Conservation (phyloP, 2,797 vertebrate species). For the Lutjanus argentimaculatus region DNA sequence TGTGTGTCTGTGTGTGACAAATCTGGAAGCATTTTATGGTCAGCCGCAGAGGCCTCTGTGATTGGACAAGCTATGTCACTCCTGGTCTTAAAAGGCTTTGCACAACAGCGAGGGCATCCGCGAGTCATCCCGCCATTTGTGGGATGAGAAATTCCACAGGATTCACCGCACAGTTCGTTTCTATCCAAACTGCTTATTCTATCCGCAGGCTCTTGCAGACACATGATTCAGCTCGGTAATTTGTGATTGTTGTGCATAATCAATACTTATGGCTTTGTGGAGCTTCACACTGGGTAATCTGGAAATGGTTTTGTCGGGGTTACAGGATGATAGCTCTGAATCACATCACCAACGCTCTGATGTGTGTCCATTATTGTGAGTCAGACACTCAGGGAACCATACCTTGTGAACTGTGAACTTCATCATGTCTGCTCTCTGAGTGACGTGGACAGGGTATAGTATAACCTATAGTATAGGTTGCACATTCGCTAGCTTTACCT, state of each 20-base stretch:
- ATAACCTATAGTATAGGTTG: neutral
- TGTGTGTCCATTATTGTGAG: constrained; percentile 49
- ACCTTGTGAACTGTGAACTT: constrained; percentile 27
- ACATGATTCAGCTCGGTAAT: constrained; percentile 68
- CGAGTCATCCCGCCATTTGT: constrained; percentile 80
- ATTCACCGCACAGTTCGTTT: constrained; percentile 75
- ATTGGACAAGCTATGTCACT: constrained; percentile 86
- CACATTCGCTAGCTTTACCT: neutral
- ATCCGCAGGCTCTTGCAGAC: constrained; percentile 67
- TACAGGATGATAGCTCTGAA: constrained; percentile 49
- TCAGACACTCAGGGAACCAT: constrained; percentile 4
- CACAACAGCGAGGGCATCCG: constrained; percentile 82
- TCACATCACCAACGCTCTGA: constrained; percentile 43
- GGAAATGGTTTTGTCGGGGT: constrained; percentile 68
- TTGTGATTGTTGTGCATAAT: constrained; percentile 75
- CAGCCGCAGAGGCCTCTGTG: constrained; percentile 83
- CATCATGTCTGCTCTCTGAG: constrained; percentile 18
- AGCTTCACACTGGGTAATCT: constrained; percentile 65
- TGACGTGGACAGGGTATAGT: constrained; percentile 20
- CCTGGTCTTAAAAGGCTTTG: constrained; percentile 84
- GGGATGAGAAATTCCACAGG: constrained; percentile 77
- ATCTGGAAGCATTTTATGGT: constrained; percentile 89
- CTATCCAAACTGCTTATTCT: constrained; percentile 75
- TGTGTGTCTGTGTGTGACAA: constrained; percentile 79
- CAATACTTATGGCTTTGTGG: constrained; percentile 66